Base-by-base conservation (phyloP, 2,888 invertebrate species). In the Microplitis manilae region DNA sequence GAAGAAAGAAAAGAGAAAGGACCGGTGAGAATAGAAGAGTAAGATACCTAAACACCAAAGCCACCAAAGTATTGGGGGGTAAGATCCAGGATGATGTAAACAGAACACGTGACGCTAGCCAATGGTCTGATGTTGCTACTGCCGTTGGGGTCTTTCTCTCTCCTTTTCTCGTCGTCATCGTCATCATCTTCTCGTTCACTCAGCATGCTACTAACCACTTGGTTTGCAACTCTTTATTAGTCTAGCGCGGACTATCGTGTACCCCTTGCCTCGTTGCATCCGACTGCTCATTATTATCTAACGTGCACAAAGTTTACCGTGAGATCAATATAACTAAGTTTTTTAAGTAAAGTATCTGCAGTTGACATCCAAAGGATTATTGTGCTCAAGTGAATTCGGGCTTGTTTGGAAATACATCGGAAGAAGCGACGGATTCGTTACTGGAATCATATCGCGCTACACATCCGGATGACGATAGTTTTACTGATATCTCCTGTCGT, bases 201-300 rank as follows among this genome's bases (percentile, higher is more conserved):
- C 81, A 78, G 79, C 77, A 81, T 79, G 75, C 74, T 73, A 75
- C 74, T 77, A 80, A 79, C 85, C 84, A 84, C 85, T 87, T 87
- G 84, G 87, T 87, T 86, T 87, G 87, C 87, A 85, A 84, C 87
- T 87, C 88, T 88, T 88, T 88, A 88, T 88, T 88, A 88, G 88
- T 88, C 88, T 86, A 86, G 86, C 87, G 87, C 87, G 87, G 86
- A 86, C 87, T 87, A 87, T 87, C 88, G 88, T 85, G 87, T 87
- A 87, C 86, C 30, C 87, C 87, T 86, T 85, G 86, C 84, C 81
- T 83, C 83, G 80, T 79, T 82, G 81, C 82, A 83, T 81, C 80
- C 79, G 81, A 82, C 82, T 62, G 15, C 72, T 50, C 78, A 50
- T 41, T 39, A 72, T 41, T 68, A 75, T 61, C 73, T 60, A 73